A percentile compares a stretch with the other conserved stretches of the same genome.
Conservation (phyloP, 2,888 invertebrate genomes). For the Tuta absoluta region DNA sequence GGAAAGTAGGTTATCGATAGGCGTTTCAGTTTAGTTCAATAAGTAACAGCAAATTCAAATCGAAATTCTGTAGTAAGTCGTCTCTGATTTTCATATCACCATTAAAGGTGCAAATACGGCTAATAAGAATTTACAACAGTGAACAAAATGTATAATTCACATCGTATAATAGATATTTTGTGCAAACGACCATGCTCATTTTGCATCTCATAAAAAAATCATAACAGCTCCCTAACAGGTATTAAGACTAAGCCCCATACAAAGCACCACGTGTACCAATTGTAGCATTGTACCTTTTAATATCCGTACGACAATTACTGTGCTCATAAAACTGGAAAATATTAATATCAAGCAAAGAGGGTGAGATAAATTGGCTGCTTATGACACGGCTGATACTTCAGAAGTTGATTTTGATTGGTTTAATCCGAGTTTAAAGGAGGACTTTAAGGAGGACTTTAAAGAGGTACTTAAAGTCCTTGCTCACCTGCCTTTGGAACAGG, state of each 20-base stretch:
- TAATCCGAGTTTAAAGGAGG: slow-evolving; percentile 21
- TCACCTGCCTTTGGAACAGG: slow-evolving; percentile 19
- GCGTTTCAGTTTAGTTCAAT: no score
- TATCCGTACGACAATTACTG: slow-evolving; percentile 70
- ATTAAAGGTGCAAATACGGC: no score
- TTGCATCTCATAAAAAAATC: slow-evolving; percentile 37
- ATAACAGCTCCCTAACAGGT: slow-evolving; percentile 39
- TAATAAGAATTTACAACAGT: background rate
- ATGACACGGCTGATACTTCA: slow-evolving; percentile 40
- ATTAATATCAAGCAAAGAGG: slow-evolving; percentile 64
- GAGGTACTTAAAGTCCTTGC: slow-evolving; percentile 22
- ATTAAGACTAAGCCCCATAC: slow-evolving; percentile 36
- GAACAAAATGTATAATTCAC: background rate
- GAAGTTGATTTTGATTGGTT: slow-evolving; percentile 25
- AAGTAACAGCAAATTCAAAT: no score
- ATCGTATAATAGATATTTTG: background rate
- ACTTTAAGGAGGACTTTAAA: slow-evolving; percentile 11
- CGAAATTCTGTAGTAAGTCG: no score
- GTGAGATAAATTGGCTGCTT: slow-evolving; percentile 61
- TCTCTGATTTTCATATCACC: no score
- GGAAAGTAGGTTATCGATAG: no score
- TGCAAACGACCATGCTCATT: slow-evolving; percentile 10
- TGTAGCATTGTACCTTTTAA: slow-evolving; percentile 60
- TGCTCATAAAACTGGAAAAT: slow-evolving; percentile 70
- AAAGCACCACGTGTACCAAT: slow-evolving; percentile 56